Evolutionary conservation across 2,797 vertebrate genomes (phyloP).

Genomic region (Mus spretus): DNA sequence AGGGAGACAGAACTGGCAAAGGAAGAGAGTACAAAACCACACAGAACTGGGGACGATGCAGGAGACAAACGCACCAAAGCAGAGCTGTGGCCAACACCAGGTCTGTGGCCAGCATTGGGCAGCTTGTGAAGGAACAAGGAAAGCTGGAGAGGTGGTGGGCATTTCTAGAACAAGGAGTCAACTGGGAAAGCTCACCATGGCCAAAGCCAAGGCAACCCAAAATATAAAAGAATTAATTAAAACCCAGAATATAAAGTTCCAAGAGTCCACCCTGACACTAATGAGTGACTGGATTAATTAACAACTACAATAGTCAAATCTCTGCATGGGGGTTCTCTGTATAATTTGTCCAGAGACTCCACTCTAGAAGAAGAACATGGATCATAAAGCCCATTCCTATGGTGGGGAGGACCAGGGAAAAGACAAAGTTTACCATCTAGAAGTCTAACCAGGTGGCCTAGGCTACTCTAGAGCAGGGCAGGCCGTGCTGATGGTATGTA

Average conservation of each 20-base stretch:
- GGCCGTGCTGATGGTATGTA: rapidly evolving
- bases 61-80: background rate
- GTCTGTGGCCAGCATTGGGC: background rate
- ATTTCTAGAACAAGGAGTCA: constrained; percentile 5
- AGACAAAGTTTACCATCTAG: background rate
- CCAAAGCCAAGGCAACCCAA: background rate
- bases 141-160: background rate
- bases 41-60: background rate
- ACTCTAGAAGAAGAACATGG: background rate
- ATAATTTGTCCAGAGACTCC: background rate
- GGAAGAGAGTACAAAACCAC: background rate
- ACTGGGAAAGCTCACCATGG: background rate
- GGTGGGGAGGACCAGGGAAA: background rate
- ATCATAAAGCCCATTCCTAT: background rate
- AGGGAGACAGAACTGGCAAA: background rate
- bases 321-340: background rate
- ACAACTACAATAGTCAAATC: background rate
- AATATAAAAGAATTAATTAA: background rate
- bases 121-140: background rate
- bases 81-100: background rate
- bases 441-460: background rate
- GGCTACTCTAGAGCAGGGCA: background rate
- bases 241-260: background rate
- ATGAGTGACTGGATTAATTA: background rate
- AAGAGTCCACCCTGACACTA: background rate